phyloP scores from a whole-genome alignment of 2,888 invertebrate genomes.

The Volucella bombylans region DNA sequence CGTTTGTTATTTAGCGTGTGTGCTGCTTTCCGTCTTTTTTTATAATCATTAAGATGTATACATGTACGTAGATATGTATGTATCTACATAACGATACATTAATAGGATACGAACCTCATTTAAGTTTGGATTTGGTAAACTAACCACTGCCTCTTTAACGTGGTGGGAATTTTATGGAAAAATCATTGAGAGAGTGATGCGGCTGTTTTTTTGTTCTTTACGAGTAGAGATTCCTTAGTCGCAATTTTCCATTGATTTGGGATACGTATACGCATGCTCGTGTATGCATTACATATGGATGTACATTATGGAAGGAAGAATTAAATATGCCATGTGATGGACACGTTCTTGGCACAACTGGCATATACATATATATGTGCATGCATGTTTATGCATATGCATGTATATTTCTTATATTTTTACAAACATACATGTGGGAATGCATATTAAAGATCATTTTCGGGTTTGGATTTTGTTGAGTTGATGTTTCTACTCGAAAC shows the following conservation, averaged over 20 bases:
- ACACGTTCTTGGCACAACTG: conserved; percentile 77
- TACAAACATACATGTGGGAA: neutral
- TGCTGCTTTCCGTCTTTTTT: conserved; percentile 38
- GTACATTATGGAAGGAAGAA: conserved; percentile 37
- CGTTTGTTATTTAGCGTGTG: conserved; percentile 39
- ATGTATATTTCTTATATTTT: neutral
- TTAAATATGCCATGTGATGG: conserved; percentile 77
- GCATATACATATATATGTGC: neutral
- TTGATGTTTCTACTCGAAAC: conserved; percentile 60
- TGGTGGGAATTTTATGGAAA: conserved; percentile 54
- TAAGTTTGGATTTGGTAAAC: conserved; percentile 28
- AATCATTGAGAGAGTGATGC: conserved; percentile 35
- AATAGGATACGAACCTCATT: conserved; percentile 29
- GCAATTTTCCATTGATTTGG: conserved; percentile 34
- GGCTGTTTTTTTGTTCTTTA: conserved; percentile 51
- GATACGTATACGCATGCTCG: conserved; percentile 20
- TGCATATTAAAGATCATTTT: neutral
- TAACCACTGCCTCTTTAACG: conserved; percentile 53
- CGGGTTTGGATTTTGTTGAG: neutral
- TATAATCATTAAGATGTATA: conserved; percentile 2
- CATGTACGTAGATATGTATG: no score
- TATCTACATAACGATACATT: neutral
- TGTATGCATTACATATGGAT: neutral
- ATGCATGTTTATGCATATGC: neutral
- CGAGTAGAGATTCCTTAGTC: conserved; percentile 62